phyloP scores from a whole-genome alignment of 2,113 vertebrate species.

The Heterotis niloticus region DNA sequence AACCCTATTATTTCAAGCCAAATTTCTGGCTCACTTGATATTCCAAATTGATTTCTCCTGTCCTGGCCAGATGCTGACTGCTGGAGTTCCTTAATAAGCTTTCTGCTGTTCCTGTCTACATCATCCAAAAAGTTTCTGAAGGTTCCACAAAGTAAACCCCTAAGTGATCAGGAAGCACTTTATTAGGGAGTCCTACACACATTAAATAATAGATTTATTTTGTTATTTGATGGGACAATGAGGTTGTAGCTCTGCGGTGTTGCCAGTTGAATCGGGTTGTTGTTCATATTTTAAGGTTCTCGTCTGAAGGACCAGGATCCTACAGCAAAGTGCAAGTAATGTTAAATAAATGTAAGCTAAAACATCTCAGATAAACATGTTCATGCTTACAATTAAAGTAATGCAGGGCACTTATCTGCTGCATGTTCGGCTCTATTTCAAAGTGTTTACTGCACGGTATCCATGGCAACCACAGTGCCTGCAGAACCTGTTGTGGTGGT shows the following conservation, averaged over 20 bases:
- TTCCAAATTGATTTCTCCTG: background rate
- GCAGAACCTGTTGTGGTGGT: too few species aligned
- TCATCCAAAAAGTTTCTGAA: slow-evolving; percentile 19
- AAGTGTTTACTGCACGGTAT: too few species aligned
- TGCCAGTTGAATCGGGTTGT: too few species aligned
- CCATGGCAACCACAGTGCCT: too few species aligned
- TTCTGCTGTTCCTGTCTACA: slow-evolving; percentile 5
- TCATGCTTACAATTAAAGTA: background rate
- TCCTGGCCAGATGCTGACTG: background rate
- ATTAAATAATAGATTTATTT: too few species aligned
- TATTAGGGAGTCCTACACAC: background rate
- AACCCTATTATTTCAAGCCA: background rate
- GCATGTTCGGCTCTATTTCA: too few species aligned
- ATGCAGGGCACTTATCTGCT: too few species aligned
- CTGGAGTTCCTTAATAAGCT: background rate
- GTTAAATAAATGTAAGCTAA: background rate
- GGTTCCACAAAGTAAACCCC: background rate
- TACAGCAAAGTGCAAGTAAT: background rate
- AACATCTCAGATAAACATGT: background rate
- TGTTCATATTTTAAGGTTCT: too few species aligned
- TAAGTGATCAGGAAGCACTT: background rate
- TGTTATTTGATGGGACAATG: too few species aligned
- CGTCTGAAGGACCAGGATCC: too few species aligned
- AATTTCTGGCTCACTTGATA: slow-evolving; percentile 1
- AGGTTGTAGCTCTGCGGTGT: too few species aligned